Conservation (phyloP, 2,888 invertebrate genomes). For the Noctua janthina region DNA sequence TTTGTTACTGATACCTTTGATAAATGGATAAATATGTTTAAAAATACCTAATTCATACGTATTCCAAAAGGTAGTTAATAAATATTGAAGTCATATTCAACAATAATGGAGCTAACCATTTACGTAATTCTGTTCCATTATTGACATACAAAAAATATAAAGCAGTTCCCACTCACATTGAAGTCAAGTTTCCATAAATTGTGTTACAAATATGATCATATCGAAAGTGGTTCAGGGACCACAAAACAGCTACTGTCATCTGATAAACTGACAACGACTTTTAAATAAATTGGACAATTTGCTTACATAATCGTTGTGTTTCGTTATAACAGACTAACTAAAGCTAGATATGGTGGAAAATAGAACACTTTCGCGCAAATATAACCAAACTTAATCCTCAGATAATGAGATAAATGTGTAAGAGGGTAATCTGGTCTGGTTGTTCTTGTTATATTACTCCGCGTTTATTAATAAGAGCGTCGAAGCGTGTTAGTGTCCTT, state of each 20-base stretch:
- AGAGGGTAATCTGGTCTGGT: background rate
- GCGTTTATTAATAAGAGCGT: background rate
- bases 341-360: background rate
- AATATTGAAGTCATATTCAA: slow-evolving; percentile 52
- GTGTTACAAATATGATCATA: slow-evolving; percentile 55
- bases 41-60: slow-evolving; percentile 17
- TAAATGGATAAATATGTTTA: background rate
- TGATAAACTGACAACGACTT: slow-evolving; percentile 30
- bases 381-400: background rate
- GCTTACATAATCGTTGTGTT: background rate
- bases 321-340: background rate
- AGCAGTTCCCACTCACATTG: slow-evolving; percentile 62
- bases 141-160: slow-evolving; percentile 62
- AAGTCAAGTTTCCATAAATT: slow-evolving; percentile 67
- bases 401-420: background rate
- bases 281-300: slow-evolving; percentile 33
- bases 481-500: background rate
- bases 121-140: slow-evolving; percentile 64
- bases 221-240: slow-evolving; percentile 62
- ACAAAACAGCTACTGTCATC: slow-evolving; percentile 40
- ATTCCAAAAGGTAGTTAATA: slow-evolving; percentile 41
- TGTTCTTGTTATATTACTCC: background rate
- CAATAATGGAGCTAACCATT: slow-evolving; percentile 56
- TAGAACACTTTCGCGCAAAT: background rate
- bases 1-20: background rate